Base-by-base conservation (phyloP, 2,797 vertebrate species). In the Myotis pilosus region DNA sequence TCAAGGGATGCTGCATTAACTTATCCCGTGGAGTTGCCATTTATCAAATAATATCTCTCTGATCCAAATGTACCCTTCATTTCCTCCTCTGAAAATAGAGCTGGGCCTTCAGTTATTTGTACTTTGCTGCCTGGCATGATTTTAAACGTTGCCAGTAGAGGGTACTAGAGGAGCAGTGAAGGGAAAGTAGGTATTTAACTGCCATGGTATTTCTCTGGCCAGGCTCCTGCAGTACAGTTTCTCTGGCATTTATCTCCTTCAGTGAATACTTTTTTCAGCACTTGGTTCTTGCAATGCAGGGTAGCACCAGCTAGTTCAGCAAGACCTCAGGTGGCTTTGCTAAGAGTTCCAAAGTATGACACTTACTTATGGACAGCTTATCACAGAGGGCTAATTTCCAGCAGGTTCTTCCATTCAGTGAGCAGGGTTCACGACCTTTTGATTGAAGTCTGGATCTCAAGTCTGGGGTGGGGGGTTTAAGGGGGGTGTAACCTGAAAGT, bases 401-500 rank as follows among this genome's bases (percentile, higher is more conserved):
- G 41, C 3, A 66, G 71, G 4, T 71, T 57, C 49, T 78, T 19
- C 4, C 25, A 6, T 25, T 47, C 23, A 23, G 0, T 19, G 5
- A 82, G 25, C 16, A 30, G 82, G 57, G 13, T 12, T 3, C 16
- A 20, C 5, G 16, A 2, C 0, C 4, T 62, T 44, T 47, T 9
- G 13, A 30, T 0, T 74, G 8, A 68, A 33, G 28, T 60, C 25
- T 57, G 20, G 22, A 30, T 82, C 13, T 71, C 41, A 57, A 6
- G 23, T 89, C 12, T 33, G 25, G 36, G 7, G 0, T 8, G 0
- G 25, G 12, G 25, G 11, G 0, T 6, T 11, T 10, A 10, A 5
- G 4, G 5, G 10, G 25, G 5, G 25, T 2, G 2, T 11, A 28
- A 6, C 9, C 4, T 0, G 0, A 66, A n/a, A 89, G n/a, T 4